phyloP scores from a whole-genome alignment of 1,140 invertebrate species.

The Amyelois transitella region DNA sequence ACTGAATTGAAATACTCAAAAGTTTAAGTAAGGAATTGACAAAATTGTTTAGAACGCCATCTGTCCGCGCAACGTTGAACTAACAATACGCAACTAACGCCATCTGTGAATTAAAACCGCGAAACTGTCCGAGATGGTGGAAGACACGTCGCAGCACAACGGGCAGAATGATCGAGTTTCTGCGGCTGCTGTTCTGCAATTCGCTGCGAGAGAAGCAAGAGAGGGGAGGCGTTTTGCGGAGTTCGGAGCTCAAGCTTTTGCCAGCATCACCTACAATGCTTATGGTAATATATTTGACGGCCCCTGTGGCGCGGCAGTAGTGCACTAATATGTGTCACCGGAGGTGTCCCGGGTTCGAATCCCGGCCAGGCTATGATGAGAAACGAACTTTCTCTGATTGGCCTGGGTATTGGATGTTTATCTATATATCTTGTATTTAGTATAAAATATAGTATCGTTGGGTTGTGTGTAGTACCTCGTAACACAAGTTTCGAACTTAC shows the following conservation, averaged over 20 bases:
- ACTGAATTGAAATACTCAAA: background rate
- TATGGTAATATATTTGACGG: no score
- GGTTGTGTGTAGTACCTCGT: no score
- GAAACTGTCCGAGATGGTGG: conserved; percentile 40
- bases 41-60: conserved; percentile 17
- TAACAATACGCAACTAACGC: background rate
- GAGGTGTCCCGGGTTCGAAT: no score
- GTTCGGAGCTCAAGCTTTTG: conserved; percentile 59
- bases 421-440: no score
- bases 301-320: no score
- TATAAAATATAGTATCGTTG: no score
- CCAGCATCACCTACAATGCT: conserved; percentile 56
- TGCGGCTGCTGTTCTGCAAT: conserved; percentile 56
- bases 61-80: conserved; percentile 8
- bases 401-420: no score
- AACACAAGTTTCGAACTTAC: no score
- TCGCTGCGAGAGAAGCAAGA: conserved; percentile 56
- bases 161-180: conserved; percentile 45
- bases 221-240: conserved; percentile 55
- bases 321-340: no score
- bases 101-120: conserved; percentile 3
- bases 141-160: conserved; percentile 29
- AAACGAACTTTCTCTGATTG: no score
- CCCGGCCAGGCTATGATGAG: no score
- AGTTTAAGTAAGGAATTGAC: background rate